phyloP scores from a whole-genome alignment of 2,113 vertebrate genomes.

The Gavialis gangeticus region DNA sequence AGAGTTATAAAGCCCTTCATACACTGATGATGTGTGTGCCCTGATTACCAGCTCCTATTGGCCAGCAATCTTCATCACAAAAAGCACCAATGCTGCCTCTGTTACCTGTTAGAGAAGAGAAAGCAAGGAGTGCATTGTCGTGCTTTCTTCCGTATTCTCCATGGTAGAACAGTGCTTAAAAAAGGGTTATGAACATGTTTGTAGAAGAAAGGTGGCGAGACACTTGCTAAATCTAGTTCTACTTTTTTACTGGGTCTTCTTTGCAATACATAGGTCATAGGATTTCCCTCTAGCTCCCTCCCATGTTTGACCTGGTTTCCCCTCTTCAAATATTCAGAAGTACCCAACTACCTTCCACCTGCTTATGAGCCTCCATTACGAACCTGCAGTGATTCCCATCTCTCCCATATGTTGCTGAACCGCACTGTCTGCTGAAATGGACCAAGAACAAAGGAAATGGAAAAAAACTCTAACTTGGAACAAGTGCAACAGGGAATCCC shows the following conservation, averaged over 20 bases:
- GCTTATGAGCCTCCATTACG: neutral
- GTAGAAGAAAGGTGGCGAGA: neutral
- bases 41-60: conserved; percentile 32
- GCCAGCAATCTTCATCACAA: conserved; percentile 12
- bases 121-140: neutral
- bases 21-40: conserved; percentile 29
- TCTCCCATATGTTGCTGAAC: neutral
- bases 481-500: neutral
- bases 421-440: neutral
- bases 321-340: neutral
- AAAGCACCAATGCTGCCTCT: conserved; percentile 23
- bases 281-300: neutral
- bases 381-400: neutral
- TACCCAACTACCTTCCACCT: neutral
- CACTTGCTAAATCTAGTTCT: neutral
- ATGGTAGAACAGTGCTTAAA: neutral
- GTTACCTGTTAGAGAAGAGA: conserved; percentile 7
- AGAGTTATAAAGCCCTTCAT: neutral
- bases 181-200: neutral
- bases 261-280: neutral
- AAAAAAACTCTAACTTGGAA: neutral
- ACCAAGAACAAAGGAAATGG: neutral
- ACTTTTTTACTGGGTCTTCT: neutral
- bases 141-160: neutral
- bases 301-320: neutral